Evolutionary conservation across 2,888 invertebrate species (phyloP).

Genomic region (Chirona hameri): DNA sequence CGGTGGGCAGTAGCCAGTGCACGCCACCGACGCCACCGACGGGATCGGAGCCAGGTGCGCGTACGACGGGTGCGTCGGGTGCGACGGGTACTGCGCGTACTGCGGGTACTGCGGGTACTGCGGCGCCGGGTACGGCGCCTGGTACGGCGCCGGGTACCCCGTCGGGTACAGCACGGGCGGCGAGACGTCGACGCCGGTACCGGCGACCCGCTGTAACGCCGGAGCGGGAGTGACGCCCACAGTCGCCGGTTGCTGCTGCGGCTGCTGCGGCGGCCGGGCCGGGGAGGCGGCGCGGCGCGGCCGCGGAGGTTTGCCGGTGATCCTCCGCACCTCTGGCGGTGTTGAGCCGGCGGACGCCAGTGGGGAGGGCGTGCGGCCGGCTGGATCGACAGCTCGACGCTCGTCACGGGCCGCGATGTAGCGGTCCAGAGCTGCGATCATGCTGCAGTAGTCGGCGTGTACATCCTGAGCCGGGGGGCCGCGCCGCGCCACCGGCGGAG

Average conservation of each 20-base stretch:
- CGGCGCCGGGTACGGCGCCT: not conserved
- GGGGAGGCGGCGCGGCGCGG: not conserved
- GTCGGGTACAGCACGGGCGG: not conserved
- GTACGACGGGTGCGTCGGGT: conserved; percentile 13
- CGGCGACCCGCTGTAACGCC: no score
- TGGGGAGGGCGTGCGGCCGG: not conserved
- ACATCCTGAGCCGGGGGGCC: not conserved
- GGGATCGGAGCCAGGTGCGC: conserved; percentile 22
- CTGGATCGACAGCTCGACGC: not conserved
- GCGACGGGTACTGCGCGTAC: not conserved
- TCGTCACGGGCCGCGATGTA: conserved; percentile 12
- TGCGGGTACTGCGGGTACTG: not conserved
- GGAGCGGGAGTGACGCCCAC: not conserved
- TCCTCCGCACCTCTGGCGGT: not conserved
- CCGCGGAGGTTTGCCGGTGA: not conserved
- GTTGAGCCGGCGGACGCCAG: not conserved
- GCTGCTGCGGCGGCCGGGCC: not conserved
- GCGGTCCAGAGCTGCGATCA: conserved; percentile 9
- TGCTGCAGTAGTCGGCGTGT: conserved; percentile 7
- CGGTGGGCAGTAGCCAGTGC: not conserved
- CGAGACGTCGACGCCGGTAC: not conserved
- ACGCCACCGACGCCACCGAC: not conserved
- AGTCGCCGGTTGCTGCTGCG: not conserved
- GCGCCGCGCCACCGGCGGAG: not conserved
- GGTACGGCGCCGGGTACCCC: not conserved